phyloP scores from a whole-genome alignment of 53 echinoderm and acorn worm species.

The Paelopatides confundens region DNA sequence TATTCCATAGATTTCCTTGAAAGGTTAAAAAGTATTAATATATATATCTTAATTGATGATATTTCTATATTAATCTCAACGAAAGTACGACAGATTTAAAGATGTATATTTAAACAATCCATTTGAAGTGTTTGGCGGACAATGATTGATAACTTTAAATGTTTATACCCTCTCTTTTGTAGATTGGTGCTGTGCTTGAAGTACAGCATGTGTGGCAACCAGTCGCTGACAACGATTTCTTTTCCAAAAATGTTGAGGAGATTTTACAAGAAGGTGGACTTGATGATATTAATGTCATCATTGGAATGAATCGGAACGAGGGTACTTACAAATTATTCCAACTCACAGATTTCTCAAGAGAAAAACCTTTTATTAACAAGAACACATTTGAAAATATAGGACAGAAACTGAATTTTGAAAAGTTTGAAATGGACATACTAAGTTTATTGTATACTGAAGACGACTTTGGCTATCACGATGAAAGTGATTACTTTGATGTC shows the following conservation, averaged over 20 bases:
- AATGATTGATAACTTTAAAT: neutral
- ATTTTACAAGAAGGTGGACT: slow-evolving; percentile 61
- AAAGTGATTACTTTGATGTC: slow-evolving; percentile 19
- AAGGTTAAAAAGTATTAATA: no score
- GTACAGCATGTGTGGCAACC: neutral
- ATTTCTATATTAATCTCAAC: no score
- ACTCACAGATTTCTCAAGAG: neutral
- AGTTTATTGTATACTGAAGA: neutral
- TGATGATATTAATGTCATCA: slow-evolving; percentile 71
- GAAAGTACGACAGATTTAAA: no score
- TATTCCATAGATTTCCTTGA: no score
- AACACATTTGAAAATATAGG: neutral
- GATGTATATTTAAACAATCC: no score
- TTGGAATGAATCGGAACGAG: slow-evolving; percentile 88
- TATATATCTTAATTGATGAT: neutral
- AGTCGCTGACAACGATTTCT: slow-evolving; percentile 80
- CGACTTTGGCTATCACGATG: neutral
- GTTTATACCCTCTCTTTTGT: neutral
- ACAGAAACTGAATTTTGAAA: slow-evolving; percentile 15
- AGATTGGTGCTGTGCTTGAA: neutral
- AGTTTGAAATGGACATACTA: slow-evolving; percentile 79
- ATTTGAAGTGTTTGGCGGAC: neutral
- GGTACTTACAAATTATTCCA: slow-evolving; percentile 82
- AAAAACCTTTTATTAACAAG: neutral
- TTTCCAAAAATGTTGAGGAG: slow-evolving; percentile 67